Evolutionary conservation across 2,888 invertebrate genomes (phyloP), one percentile per base, ranked within the genome.

Genomic region (Chalcosyrphus nemorum): DNA sequence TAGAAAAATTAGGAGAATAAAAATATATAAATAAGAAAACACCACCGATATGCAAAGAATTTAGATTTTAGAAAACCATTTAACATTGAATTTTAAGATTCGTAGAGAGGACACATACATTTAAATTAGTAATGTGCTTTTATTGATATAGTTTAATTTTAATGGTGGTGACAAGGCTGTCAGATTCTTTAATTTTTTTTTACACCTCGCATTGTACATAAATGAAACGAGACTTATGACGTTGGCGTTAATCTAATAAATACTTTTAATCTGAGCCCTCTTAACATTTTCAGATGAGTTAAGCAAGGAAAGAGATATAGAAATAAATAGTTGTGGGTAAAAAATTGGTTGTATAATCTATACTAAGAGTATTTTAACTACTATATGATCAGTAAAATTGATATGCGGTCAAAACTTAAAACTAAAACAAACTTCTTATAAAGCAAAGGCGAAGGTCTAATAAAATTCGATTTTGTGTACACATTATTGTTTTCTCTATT

Each of bases 11-110:
- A 66, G 19, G 17, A 65, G 17, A 75, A 47, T 21, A 45, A 52
- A 52, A 41, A 35, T 45, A 43, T 27, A 54, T 43, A 84, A 43
- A 74, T 63, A 59, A 63, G 35, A 70, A 56, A 77, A 80, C 80
- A 84, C 84, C 84, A 84, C 84, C 84, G 84, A 84, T 38, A 74
- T 75, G 72, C 77, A 80, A 75, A 74, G 70, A 70, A 63, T 24
- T 70, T 80, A 74, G 47, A 66, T 45, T 61, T 65, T 63, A 75
- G 70, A 57, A 38, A 65, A 63, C 15, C 7, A 56, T 32, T 56
- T 24, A n/a, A 57, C 47, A 56, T 19, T 19, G 17, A 6, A 52
- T 13, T 41, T 17, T 27, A 52, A 41, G 9, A 41, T 65, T 35
- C n/a, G 7, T 35, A 61, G 74, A 68, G 80, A 68, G 68, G 74